Conservation (phyloP, 2,888 invertebrate species). For the Tyria jacobaeae region DNA sequence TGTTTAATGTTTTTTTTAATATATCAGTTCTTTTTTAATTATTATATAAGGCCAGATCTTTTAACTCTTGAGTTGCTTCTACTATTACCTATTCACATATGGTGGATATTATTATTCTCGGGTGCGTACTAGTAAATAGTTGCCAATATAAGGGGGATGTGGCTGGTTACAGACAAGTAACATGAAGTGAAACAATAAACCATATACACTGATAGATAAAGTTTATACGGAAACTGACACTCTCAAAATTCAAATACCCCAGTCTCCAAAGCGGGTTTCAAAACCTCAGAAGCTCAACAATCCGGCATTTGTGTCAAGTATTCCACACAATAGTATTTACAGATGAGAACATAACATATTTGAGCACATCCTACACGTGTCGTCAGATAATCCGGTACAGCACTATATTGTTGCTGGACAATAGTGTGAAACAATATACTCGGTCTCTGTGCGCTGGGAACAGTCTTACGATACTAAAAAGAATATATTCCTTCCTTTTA, state of each 20-base stretch:
- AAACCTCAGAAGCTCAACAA: conserved; percentile 7
- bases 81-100: too few species aligned
- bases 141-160: too few species aligned
- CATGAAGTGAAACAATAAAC: not conserved
- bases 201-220: not conserved
- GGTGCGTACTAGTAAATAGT: too few species aligned
- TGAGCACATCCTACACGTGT: conserved; percentile 18
- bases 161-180: not conserved
- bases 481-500: not conserved
- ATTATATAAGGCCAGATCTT: too few species aligned
- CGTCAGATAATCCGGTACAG: conserved; percentile 15
- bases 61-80: too few species aligned
- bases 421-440: conserved; percentile 22
- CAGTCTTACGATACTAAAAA: conserved; percentile 10
- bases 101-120: too few species aligned
- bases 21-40: too few species aligned
- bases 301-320: conserved; percentile 6
- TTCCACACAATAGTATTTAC: conserved; percentile 20
- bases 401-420: conserved; percentile 20
- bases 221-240: not conserved
- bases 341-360: conserved; percentile 19
- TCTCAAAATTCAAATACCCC: conserved; percentile 7
- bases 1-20: too few species aligned
- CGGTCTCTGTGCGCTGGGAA: conserved; percentile 14
- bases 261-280: conserved; percentile 4